These are phyloP conservation scores for Calliscelio sp. DNA, from an alignment of 2,888 invertebrate genomes.

Conservation along the genomic window DNA sequence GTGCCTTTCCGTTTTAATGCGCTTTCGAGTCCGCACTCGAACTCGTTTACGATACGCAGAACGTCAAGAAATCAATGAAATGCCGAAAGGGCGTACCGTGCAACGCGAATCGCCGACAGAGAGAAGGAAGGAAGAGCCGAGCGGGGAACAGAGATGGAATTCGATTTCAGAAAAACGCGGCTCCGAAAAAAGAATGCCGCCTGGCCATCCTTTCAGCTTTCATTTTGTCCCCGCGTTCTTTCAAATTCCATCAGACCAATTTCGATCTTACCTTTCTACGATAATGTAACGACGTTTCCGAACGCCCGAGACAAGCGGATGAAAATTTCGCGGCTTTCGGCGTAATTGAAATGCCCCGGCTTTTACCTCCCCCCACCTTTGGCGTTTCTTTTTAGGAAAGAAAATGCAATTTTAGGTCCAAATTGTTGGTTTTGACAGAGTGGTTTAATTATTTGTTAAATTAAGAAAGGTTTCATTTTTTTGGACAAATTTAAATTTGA, in stretches of 20 bases:
- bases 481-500: too few species aligned
- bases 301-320: slow-evolving; percentile 41
- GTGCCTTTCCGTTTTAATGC: too few species aligned
- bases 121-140: neutral
- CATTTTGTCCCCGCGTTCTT: slow-evolving; percentile 62
- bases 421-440: too few species aligned
- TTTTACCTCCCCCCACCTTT: neutral
- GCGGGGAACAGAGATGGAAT: slow-evolving; percentile 39
- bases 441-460: too few species aligned
- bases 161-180: slow-evolving; percentile 63
- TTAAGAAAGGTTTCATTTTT: too few species aligned
- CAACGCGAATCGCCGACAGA: slow-evolving; percentile 26
- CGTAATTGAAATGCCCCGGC: slow-evolving; percentile 36
- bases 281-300: slow-evolving; percentile 58
- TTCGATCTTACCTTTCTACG: slow-evolving; percentile 56
- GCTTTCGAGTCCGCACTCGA: slow-evolving; percentile 76
- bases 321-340: slow-evolving; percentile 56
- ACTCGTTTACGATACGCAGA: slow-evolving; percentile 78
- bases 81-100: slow-evolving; percentile 69
- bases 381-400: neutral
- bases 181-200: slow-evolving; percentile 56
- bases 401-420: neutral
- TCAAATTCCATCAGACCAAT: slow-evolving; percentile 63
- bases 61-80: slow-evolving; percentile 80
- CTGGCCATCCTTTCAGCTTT: slow-evolving; percentile 54